phyloP scores from a whole-genome alignment of 2,797 vertebrate species.

The Diglossa cyanea region DNA sequence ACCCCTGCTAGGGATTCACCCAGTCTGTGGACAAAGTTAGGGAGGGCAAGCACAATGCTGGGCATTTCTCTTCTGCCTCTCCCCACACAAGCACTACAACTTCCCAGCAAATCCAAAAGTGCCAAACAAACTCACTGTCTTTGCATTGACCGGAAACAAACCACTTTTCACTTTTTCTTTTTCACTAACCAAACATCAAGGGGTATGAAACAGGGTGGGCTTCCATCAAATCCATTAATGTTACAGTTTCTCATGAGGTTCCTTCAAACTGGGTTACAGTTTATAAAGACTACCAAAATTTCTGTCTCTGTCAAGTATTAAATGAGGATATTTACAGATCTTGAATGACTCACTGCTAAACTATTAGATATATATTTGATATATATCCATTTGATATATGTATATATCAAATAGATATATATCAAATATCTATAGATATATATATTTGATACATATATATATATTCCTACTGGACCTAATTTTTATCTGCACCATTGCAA shows the following conservation, averaged over 20 bases:
- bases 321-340: background rate
- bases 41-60: rapidly evolving
- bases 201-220: background rate
- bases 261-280: background rate
- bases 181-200: background rate
- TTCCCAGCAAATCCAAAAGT: background rate
- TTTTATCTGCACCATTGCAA: background rate
- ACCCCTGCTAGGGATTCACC: background rate
- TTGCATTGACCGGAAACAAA: background rate
- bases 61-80: background rate
- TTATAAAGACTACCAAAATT: background rate
- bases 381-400: background rate
- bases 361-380: background rate
- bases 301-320: background rate
- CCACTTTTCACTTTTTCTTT: background rate
- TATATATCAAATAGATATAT: too few species aligned
- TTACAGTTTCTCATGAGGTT: background rate
- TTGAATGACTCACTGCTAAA: background rate
- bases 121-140: background rate
- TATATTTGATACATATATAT: too few species aligned
- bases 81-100: background rate
- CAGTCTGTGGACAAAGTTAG: background rate
- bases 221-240: background rate
- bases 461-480: background rate
- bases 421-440: too few species aligned